Conservation (phyloP, 2,113 vertebrate species). For the Silurus meridionalis region DNA sequence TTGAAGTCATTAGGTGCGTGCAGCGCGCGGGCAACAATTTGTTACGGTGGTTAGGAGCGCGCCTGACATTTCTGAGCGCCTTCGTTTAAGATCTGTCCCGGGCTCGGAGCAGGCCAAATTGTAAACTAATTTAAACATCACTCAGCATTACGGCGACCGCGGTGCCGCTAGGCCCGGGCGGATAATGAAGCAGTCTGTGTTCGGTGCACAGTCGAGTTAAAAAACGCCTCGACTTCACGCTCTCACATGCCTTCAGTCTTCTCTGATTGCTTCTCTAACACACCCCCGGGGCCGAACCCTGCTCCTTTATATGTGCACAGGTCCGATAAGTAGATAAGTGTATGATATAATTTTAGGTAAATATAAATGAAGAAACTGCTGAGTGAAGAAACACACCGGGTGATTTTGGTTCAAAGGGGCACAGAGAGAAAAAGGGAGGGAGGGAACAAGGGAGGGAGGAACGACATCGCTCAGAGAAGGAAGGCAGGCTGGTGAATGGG, state of each 20-base stretch:
- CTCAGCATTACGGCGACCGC: conserved; percentile 94
- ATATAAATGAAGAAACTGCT: neutral
- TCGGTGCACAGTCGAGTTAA: conserved; percentile 56
- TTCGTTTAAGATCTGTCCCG: conserved; percentile 91
- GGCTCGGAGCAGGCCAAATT: conserved; percentile 98
- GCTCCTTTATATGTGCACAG: conserved; percentile 68
- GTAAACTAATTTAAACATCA: conserved; percentile 99
- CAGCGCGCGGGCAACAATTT: conserved; percentile 97
- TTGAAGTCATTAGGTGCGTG: conserved; percentile 99
- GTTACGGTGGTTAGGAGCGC: conserved; percentile 93
- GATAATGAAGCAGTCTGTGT: conserved; percentile 86
- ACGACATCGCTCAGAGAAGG: conserved; percentile 2
- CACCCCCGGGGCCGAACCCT: neutral
- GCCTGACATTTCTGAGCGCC: conserved; percentile 90
- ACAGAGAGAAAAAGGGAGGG: neutral
- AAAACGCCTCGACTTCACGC: conserved; percentile 34
- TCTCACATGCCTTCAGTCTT: conserved; percentile 29
- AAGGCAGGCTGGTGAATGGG: conserved; percentile 6
- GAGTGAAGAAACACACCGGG: neutral
- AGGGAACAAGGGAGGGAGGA: neutral
- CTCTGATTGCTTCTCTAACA: conserved; percentile 51
- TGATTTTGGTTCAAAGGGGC: conserved; percentile 56
- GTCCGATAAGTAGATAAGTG: conserved; percentile 60
- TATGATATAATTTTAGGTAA: conserved; percentile 24
- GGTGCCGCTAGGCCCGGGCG: conserved; percentile 82